A percentile compares a stretch with the other conserved stretches of the same genome.
phyloP scores from a whole-genome alignment of 2,113 vertebrate species.

The Nothocercus nigrocapillus region DNA sequence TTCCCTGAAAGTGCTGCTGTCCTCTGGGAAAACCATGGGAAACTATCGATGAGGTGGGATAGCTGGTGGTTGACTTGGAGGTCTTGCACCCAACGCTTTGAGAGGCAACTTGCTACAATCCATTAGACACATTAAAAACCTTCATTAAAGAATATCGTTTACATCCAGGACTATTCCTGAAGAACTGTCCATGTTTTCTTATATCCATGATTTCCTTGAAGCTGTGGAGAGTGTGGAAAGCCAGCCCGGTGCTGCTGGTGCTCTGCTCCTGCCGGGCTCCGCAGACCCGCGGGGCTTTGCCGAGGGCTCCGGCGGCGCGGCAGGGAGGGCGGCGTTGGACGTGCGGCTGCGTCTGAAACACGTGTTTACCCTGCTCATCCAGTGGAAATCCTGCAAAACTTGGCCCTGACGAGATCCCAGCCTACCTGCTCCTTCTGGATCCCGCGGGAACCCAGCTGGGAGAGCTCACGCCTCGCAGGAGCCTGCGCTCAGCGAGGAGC shows the following conservation, averaged over 20 bases:
- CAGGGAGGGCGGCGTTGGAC: rapidly evolving
- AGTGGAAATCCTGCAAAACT: rapidly evolving
- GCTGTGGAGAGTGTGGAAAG: rapidly evolving
- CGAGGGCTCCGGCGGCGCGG: not conserved
- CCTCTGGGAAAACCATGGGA: rapidly evolving
- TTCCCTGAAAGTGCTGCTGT: not conserved
- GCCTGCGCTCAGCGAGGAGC: not conserved
- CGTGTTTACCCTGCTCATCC: not conserved
- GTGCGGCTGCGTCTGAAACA: not conserved
- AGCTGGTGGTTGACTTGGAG: not conserved
- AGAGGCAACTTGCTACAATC: no score
- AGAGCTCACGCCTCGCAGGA: not conserved
- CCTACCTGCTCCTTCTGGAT: rapidly evolving
- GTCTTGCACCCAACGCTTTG: not conserved
- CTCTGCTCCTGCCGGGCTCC: no score
- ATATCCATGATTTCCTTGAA: rapidly evolving
- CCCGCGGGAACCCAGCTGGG: not conserved
- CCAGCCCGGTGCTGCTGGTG: rapidly evolving
- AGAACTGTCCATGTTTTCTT: no score
- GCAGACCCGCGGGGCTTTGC: not conserved
- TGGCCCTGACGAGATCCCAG: not conserved
- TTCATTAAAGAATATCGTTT: rapidly evolving
- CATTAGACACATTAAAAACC: not conserved
- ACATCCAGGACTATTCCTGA: not conserved
- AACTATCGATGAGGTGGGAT: rapidly evolving